These are phyloP conservation scores for Petroica traversi DNA, from an alignment of 2,113 vertebrate genomes.

Conservation along the genomic window DNA sequence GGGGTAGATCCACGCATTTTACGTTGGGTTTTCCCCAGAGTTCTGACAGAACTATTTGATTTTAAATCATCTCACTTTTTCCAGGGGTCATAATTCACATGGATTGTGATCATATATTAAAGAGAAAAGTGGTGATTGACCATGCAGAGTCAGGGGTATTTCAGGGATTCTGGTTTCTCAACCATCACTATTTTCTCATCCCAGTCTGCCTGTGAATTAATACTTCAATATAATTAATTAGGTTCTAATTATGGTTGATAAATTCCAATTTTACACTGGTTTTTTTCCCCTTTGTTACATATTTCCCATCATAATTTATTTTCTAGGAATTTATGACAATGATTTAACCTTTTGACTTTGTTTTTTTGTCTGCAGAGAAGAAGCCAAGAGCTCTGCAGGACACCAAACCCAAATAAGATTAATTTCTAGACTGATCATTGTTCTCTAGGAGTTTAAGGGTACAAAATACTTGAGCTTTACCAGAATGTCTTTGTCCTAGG, in stretches of 20 bases:
- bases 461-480: neutral
- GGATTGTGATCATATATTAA: neutral
- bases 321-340: neutral
- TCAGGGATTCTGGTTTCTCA: neutral
- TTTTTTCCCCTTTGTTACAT: neutral
- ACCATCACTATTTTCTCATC: neutral
- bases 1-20: neutral
- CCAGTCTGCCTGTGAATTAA: neutral
- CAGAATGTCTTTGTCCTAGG: neutral
- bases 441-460: neutral
- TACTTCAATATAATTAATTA: neutral
- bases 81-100: neutral
- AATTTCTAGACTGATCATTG: neutral
- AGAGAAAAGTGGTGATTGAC: neutral
- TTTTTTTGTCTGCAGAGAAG: neutral
- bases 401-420: neutral
- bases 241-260: neutral
- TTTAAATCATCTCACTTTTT: neutral
- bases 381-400: neutral
- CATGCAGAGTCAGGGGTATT: neutral
- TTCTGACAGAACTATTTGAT: neutral
- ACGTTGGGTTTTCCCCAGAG: neutral
- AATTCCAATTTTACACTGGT: neutral
- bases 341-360: neutral
- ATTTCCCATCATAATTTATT: neutral